Evolutionary conservation across 2,888 invertebrate genomes (phyloP), one percentile per base, ranked within the genome.

Genomic region (Teleogryllus oceanicus): DNA sequence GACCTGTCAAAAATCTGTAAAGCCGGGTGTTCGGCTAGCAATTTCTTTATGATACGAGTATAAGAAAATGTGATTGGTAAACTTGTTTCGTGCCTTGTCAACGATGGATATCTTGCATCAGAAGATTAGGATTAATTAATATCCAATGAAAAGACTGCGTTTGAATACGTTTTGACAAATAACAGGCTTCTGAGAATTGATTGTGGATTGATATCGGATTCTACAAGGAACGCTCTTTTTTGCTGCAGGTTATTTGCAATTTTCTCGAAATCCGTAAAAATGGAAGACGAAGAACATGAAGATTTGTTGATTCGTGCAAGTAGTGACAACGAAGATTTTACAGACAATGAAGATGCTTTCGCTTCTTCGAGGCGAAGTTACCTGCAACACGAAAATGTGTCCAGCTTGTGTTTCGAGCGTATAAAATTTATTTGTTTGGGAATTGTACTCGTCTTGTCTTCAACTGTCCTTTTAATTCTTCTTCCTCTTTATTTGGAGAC

Each of bases 401-500:
- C 21, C 20, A 79, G 50, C 50, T 49, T 79, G 21, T 77, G 50
- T 75, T 80, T 76, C 75, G 81, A 80, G 16, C 89, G 88, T 85
- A 84, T 87, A 76, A 86, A 87, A 83, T 89, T 90, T 83, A 83
- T 89, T 74, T 85, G 86, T n/a, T 87, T 88, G 20, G 88, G 89
- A 78, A 81, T 87, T 21, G 83, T 86, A 24, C 85, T 89, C 80
- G 85, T 89, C 80, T 81, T 88, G 74, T 89, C 90, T 37, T 87
- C 90, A 49, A 88, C 89, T 79, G 85, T 86, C 51, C 84, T 90
- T 50, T 85, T 90, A 83, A 88, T 90, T 83, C 85, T 88, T 80
- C 86, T 89, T 82, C 91, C 91, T 20, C 85, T 90, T 75, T 90
- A 90, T 85, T 85, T 88, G 79, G 88, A 89, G 83, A 86, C 85